These are phyloP conservation scores for Antigone vipio DNA, from an alignment of 2,113 vertebrate genomes.

Conservation along the genomic window DNA sequence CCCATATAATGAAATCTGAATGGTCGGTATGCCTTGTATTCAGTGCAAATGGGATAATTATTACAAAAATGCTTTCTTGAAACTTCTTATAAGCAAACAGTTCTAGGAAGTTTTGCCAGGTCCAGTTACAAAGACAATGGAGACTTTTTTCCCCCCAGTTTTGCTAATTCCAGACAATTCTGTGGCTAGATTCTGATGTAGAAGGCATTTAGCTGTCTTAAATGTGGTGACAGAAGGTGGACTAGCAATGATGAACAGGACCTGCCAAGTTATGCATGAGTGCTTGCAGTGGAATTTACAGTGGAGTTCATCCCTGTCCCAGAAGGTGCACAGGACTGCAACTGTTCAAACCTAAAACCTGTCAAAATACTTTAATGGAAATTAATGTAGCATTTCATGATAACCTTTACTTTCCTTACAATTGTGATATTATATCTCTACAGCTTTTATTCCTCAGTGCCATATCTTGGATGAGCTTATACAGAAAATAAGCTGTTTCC, in stretches of 20 bases:
- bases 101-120: constrained; percentile 56
- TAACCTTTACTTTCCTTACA: not conserved
- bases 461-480: not conserved
- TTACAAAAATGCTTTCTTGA: constrained; percentile 52
- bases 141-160: not conserved
- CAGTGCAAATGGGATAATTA: constrained; percentile 52
- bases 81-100: constrained; percentile 42
- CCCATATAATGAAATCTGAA: constrained; percentile 41
- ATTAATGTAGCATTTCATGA: not conserved
- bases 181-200: constrained; percentile 29
- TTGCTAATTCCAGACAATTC: constrained; percentile 57
- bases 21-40: constrained; percentile 44
- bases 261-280: not conserved
- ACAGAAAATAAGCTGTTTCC: not conserved
- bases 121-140: constrained; percentile 47
- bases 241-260: not conserved
- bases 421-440: not conserved
- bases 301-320: not conserved
- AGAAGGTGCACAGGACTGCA: not conserved
- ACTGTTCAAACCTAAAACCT: not conserved
- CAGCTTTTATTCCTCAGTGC: not conserved
- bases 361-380: constrained; percentile 8
- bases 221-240: constrained; percentile 19
- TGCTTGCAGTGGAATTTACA: not conserved
- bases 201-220: constrained; percentile 36